Evolutionary conservation across 23 tunicate species (phyloP).

Genomic region (Ascidia mentula): DNA sequence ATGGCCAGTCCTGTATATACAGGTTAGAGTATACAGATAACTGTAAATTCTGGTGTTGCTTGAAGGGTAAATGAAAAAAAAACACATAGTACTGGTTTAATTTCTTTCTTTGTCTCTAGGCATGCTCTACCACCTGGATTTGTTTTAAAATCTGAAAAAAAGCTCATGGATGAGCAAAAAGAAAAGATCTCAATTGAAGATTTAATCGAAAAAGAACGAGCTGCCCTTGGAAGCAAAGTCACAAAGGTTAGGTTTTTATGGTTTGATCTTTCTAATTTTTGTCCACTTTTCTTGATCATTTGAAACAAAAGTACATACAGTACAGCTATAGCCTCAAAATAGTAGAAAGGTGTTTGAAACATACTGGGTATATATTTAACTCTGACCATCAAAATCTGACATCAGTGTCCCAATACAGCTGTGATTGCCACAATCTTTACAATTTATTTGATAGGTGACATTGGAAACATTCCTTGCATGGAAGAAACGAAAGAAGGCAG

Average conservation of each 20-base stretch:
- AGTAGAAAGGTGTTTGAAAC: too few species aligned
- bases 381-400: too few species aligned
- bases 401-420: too few species aligned
- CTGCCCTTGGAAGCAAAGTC: conserved; percentile 90
- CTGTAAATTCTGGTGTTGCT: neutral
- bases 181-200: conserved; percentile 95
- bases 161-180: conserved; percentile 89
- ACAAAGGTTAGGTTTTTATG: conserved; percentile 78
- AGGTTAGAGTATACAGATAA: conserved; percentile 19
- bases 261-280: too few species aligned
- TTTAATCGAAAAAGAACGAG: conserved; percentile 91
- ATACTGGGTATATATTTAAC: too few species aligned
- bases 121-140: conserved; percentile 96
- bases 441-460: conserved; percentile 63
- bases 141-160: conserved; percentile 80
- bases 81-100: neutral
- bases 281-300: too few species aligned
- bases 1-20: conserved; percentile 72
- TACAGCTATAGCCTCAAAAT: too few species aligned
- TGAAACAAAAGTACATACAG: too few species aligned
- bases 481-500: conserved; percentile 90
- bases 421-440: too few species aligned
- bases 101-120: conserved; percentile 12
- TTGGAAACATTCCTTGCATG: conserved; percentile 83
- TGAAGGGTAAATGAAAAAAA: neutral